Evolutionary conservation across 2,888 invertebrate genomes (phyloP).

Genomic region (Euproctis similis): DNA sequence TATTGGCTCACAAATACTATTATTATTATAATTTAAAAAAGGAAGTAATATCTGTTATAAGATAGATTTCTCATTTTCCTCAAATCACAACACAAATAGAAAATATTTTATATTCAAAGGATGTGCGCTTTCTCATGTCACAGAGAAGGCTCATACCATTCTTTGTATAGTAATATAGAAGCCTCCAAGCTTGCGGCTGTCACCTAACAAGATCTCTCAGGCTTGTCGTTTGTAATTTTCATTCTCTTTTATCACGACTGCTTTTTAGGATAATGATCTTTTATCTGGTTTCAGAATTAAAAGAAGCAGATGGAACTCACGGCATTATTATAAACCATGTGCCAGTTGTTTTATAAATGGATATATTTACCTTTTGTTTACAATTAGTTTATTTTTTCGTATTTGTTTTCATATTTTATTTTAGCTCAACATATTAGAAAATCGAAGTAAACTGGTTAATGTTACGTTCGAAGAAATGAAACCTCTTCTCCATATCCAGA

Average conservation of each 20-base stretch:
- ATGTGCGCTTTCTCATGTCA: constrained; percentile 1
- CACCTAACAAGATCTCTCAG: constrained; percentile 50
- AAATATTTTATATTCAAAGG: background rate
- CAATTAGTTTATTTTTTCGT: no score
- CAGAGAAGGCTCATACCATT: constrained; percentile 8
- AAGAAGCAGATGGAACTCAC: constrained; percentile 16
- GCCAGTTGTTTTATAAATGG: constrained; percentile 8
- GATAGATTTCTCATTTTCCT: no score
- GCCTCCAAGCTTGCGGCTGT: constrained; percentile 30
- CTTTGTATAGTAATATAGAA: constrained; percentile 27
- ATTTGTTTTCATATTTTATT: no score
- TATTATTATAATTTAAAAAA: no score
- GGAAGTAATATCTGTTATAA: no score
- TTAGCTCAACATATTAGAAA: no score
- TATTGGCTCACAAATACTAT: no score
- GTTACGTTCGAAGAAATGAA: no score
- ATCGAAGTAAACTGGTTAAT: no score
- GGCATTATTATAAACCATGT: constrained; percentile 8
- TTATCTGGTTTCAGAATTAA: constrained; percentile 43
- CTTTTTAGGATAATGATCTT: constrained; percentile 41
- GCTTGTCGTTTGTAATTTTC: constrained; percentile 49
- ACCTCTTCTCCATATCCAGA: no score
- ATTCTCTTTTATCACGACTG: constrained; percentile 32
- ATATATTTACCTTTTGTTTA: no score
- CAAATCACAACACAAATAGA: no score